These are phyloP conservation scores for Eubasilissa regina DNA, from an alignment of 1,140 invertebrate species.

Conservation along the genomic window DNA sequence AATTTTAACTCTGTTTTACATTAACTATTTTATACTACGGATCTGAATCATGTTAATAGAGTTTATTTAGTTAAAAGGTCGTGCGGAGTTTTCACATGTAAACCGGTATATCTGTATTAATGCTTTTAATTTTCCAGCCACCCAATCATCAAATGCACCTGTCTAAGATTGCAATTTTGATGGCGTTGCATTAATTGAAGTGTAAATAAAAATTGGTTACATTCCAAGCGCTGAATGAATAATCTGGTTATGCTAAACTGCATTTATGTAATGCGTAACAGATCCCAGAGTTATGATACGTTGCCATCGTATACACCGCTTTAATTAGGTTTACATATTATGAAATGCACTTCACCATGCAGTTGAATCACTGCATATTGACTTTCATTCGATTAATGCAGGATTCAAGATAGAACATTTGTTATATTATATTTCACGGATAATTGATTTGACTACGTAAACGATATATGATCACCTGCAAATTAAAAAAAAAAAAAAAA, in stretches of 20 bases:
- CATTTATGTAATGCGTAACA: slow-evolving; percentile 14
- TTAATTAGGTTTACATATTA: not conserved
- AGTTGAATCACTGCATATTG: not conserved
- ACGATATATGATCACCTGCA: too few species aligned
- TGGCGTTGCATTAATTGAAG: slow-evolving; percentile 2
- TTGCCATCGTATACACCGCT: not conserved
- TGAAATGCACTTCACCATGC: not conserved
- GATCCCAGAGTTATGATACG: slow-evolving; percentile 11
- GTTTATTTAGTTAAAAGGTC: too few species aligned
- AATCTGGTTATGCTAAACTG: slow-evolving; percentile 22
- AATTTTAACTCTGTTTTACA: too few species aligned
- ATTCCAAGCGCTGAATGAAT: slow-evolving; percentile 6
- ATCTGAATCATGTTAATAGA: too few species aligned
- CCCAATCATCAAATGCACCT: not conserved
- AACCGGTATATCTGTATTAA: too few species aligned
- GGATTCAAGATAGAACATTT: too few species aligned
- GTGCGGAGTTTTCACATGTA: too few species aligned
- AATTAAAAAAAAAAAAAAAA: too few species aligned
- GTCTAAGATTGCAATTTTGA: not conserved
- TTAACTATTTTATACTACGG: too few species aligned
- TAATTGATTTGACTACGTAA: too few species aligned
- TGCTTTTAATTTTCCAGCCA: too few species aligned
- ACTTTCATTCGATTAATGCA: slow-evolving; percentile 1
- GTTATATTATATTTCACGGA: too few species aligned
- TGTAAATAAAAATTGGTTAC: slow-evolving; percentile 4